Evolutionary conservation across 2,113 vertebrate genomes (phyloP).

Genomic region (Climacteris rufus): DNA sequence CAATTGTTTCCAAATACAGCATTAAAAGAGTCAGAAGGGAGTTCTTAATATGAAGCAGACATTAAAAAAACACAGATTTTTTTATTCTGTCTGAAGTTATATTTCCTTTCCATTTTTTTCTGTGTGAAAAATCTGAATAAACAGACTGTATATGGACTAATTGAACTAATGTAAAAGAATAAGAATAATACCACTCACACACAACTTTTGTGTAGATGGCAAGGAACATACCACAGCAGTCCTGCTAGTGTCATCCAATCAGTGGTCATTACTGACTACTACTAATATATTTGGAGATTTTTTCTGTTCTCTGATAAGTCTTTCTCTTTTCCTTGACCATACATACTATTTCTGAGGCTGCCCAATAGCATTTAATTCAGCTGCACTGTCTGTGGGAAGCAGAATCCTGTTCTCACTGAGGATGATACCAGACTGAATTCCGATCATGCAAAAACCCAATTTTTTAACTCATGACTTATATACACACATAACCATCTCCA

Average conservation of each 20-base stretch:
- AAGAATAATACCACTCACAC: background rate
- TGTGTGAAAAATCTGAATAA: background rate
- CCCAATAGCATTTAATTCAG: background rate
- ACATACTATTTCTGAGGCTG: background rate
- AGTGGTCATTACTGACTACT: background rate
- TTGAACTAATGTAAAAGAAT: background rate
- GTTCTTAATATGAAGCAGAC: background rate
- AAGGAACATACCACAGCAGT: background rate
- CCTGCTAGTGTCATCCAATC: background rate
- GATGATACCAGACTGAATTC: background rate
- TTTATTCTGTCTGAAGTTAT: background rate
- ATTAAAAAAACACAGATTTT: fast-evolving
- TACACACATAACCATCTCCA: background rate
- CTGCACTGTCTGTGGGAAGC: background rate
- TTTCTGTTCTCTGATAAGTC: fast-evolving
- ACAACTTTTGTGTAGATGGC: background rate
- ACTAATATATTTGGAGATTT: background rate
- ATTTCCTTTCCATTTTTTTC: background rate
- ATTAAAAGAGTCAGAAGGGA: background rate
- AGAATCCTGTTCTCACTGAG: background rate
- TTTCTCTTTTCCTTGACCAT: background rate
- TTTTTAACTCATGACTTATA: background rate
- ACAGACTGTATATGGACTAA: background rate
- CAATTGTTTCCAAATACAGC: conserved; percentile 27
- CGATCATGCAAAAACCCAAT: fast-evolving